These are phyloP conservation scores for Choreutis nemorana DNA, from an alignment of 2,888 invertebrate species.

Conservation along the genomic window DNA sequence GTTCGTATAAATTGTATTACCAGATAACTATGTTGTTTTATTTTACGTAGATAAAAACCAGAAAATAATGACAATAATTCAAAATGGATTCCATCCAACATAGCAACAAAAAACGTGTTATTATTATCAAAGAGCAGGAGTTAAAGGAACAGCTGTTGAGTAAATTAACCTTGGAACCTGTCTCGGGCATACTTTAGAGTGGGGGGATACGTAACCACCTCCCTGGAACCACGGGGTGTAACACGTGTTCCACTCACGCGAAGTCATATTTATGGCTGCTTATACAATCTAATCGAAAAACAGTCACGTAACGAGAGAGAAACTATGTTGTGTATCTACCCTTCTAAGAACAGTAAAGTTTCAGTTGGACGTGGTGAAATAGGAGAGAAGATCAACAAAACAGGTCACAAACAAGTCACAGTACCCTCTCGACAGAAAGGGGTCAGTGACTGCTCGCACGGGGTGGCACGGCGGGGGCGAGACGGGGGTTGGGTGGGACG, in stretches of 20 bases:
- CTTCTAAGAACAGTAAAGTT: background rate
- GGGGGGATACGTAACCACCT: constrained; percentile 33
- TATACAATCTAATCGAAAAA: constrained; percentile 15
- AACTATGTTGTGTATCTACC: background rate
- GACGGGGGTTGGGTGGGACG: constrained; percentile 20
- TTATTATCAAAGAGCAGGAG: constrained; percentile 3
- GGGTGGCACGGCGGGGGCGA: constrained; percentile 23
- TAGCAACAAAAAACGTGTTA: constrained; percentile 7
- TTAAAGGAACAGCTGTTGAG: constrained; percentile 26
- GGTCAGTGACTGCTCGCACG: constrained; percentile 56
- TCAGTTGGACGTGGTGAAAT: constrained; percentile 4
- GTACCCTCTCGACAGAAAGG: constrained; percentile 39
- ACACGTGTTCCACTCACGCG: constrained; percentile 49
- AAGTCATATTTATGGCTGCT: constrained; percentile 32
- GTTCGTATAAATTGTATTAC: too few relatives aligned
- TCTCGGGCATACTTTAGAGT: constrained; percentile 16
- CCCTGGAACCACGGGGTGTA: constrained; percentile 22
- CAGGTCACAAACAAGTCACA: constrained; percentile 44
- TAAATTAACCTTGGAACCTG: constrained; percentile 38
- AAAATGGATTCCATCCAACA: too few relatives aligned
- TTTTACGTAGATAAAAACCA: too few relatives aligned
- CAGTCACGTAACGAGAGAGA: constrained; percentile 7
- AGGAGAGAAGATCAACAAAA: constrained; percentile 19
- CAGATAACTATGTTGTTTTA: too few relatives aligned
- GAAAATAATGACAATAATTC: too few relatives aligned